phyloP scores from a whole-genome alignment of 2,888 invertebrate species.

The Oeneis ivallda region DNA sequence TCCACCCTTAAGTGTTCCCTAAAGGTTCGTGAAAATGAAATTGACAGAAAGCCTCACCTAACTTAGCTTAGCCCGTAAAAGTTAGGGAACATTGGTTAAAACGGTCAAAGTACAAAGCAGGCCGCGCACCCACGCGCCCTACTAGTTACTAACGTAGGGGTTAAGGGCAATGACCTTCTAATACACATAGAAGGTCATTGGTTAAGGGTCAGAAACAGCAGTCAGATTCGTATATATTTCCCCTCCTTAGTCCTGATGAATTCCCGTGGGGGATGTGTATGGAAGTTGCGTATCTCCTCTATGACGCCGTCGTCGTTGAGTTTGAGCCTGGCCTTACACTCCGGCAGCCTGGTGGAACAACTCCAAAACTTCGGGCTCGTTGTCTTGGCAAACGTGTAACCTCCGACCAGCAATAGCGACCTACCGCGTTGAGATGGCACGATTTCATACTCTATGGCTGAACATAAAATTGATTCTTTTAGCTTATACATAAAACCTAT shows the following conservation, averaged over 20 bases:
- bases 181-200: too few relatives aligned
- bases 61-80: too few relatives aligned
- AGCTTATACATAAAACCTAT: too few relatives aligned
- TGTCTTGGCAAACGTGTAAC: conserved; percentile 32
- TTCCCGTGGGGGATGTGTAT: conserved; percentile 37
- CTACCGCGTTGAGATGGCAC: conserved; percentile 35
- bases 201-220: not conserved
- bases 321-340: conserved; percentile 46
- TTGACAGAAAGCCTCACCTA: too few relatives aligned
- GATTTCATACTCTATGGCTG: conserved; percentile 32
- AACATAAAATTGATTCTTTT: conserved; percentile 4
- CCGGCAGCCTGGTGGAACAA: conserved; percentile 40
- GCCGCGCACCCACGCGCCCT: too few relatives aligned
- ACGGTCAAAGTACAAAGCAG: too few relatives aligned
- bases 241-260: conserved; percentile 28
- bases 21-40: too few relatives aligned
- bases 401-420: conserved; percentile 31
- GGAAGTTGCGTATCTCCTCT: conserved; percentile 24
- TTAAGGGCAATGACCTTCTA: too few relatives aligned
- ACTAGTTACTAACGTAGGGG: too few relatives aligned
- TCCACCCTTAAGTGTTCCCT: too few relatives aligned
- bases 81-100: too few relatives aligned
- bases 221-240: conserved; percentile 20
- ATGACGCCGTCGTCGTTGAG: conserved; percentile 41
- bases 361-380: conserved; percentile 36